Evolutionary conservation across 2,113 vertebrate species (phyloP).

Genomic region (Laterallus jamaicensis): DNA sequence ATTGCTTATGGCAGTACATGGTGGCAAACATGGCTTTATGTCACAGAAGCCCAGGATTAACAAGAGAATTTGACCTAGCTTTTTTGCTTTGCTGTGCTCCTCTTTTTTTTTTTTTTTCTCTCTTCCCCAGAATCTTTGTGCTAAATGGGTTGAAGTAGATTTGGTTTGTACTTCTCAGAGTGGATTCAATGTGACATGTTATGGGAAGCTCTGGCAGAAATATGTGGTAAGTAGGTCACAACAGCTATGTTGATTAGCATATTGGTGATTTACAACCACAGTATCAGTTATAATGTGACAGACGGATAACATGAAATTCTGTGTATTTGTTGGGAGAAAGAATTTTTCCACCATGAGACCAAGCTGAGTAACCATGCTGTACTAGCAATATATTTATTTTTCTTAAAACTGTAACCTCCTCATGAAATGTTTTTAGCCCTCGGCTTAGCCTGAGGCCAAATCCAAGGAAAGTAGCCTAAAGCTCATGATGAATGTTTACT

Average conservation of each 20-base stretch:
- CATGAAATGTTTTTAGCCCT: constrained; percentile 75
- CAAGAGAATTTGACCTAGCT: constrained; percentile 55
- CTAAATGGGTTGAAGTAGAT: constrained; percentile 59
- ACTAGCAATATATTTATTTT: constrained; percentile 47
- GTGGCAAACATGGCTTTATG: constrained; percentile 33
- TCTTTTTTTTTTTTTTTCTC: background rate
- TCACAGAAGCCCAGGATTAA: constrained; percentile 44
- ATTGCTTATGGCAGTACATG: constrained; percentile 33
- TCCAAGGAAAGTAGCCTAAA: constrained; percentile 75
- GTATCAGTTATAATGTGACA: constrained; percentile 33
- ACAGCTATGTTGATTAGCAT: constrained; percentile 68
- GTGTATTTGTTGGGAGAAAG: background rate
- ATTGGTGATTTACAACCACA: constrained; percentile 54
- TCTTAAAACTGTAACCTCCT: constrained; percentile 58
- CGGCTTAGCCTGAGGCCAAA: constrained; percentile 79
- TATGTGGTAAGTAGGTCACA: constrained; percentile 76
- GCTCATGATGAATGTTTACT: constrained; percentile 76
- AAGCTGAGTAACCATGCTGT: constrained; percentile 28
- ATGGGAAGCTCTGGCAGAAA: constrained; percentile 60
- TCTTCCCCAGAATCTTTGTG: constrained; percentile 9
- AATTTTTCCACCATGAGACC: constrained; percentile 45
- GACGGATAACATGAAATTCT: constrained; percentile 19
- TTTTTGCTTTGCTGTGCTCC: constrained; percentile 21
- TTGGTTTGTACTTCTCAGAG: constrained; percentile 46
- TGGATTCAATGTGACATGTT: constrained; percentile 58